Conservation (phyloP, 2,797 vertebrate genomes). For the Falco naumanni region DNA sequence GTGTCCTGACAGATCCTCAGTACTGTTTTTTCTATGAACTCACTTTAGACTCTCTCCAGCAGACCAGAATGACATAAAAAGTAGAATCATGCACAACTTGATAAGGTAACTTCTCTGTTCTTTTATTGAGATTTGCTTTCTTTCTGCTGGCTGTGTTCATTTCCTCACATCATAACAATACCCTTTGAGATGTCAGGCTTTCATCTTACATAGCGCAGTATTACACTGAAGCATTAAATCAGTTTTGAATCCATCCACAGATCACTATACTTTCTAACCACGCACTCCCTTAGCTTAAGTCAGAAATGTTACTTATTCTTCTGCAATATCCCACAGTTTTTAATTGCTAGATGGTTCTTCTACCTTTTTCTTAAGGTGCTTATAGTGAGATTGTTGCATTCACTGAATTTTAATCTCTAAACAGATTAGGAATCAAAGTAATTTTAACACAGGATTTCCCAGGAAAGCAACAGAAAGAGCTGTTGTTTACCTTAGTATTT, state of each 20-base stretch:
- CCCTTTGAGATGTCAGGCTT: neutral
- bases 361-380: neutral
- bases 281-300: neutral
- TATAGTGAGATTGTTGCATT: neutral
- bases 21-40: neutral
- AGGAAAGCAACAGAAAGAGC: neutral
- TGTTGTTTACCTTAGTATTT: neutral
- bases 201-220: neutral
- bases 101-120: neutral
- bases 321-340: neutral
- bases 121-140: neutral
- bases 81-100: neutral
- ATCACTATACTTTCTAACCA: neutral
- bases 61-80: neutral
- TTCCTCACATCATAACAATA: neutral
- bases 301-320: neutral
- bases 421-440: neutral
- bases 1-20: neutral
- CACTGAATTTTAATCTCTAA: neutral
- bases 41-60: neutral
- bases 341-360: neutral
- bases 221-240: neutral
- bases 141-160: neutral
- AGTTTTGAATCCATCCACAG: neutral
- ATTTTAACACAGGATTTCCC: neutral